Conservation (phyloP, 2,888 invertebrate species). For the Lithophane leautieri region DNA sequence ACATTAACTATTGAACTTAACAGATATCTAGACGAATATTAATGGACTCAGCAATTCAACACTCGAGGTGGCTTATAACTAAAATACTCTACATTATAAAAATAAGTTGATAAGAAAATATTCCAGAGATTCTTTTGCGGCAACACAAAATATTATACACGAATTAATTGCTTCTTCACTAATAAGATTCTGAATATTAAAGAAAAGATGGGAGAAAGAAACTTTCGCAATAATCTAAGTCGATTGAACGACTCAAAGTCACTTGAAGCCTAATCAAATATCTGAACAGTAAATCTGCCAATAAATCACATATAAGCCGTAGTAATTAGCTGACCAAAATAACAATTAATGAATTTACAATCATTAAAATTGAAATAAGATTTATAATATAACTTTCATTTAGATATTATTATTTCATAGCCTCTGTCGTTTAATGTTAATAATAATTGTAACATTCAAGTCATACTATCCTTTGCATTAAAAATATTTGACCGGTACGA, state of each 20-base stretch:
- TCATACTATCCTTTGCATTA: background rate
- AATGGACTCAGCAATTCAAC: slow-evolving; percentile 87
- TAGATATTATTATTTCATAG: background rate
- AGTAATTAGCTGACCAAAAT: background rate
- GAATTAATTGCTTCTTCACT: slow-evolving; percentile 67
- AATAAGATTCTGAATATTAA: slow-evolving; percentile 54
- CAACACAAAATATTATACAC: slow-evolving; percentile 75
- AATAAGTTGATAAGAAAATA: slow-evolving; percentile 84
- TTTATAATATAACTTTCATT: slow-evolving; percentile 7
- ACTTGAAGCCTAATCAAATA: background rate
- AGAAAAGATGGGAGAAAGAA: slow-evolving; percentile 1
- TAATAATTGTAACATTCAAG: background rate
- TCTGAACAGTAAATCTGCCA: slow-evolving; percentile 16
- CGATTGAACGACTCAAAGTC: background rate
- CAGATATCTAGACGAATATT: slow-evolving; percentile 76
- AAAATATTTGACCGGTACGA: background rate
- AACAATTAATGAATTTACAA: slow-evolving; percentile 3
- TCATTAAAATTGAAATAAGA: slow-evolving; percentile 8
- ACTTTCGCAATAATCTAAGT: background rate
- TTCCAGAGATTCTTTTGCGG: slow-evolving; percentile 77
- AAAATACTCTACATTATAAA: slow-evolving; percentile 83
- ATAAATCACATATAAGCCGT: slow-evolving; percentile 16
- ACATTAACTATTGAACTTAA: slow-evolving; percentile 81
- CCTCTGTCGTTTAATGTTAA: background rate
- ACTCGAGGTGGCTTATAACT: slow-evolving; percentile 87